Evolutionary conservation across 2,113 vertebrate genomes (phyloP), one percentile per base, ranked within the genome.

Genomic region (Strix aluco): DNA sequence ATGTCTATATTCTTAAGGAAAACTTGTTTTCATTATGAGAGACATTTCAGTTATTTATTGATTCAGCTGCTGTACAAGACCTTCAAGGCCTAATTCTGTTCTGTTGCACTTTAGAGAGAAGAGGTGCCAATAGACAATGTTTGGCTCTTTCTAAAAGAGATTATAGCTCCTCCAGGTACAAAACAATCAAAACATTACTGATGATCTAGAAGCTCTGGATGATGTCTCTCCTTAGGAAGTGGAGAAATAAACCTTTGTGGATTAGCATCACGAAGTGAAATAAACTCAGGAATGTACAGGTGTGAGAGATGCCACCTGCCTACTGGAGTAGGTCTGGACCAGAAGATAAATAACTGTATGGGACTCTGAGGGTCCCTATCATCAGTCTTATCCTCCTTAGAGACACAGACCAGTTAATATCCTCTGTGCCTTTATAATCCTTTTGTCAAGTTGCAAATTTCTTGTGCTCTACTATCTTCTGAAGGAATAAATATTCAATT

Each of bases 261-360:
- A n/a, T 74, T 3, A 58, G 8, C 4, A 4, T 11, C 34, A 13
- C 30, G 5, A 9, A 67, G 11, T 7, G 27, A 81, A 87, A 52
- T n/a, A 29, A 73, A 30, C 21, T 71, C 13, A 4, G 55, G 32
- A 21, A 46, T 0, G 0, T 6, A 3, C 18, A 29, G 52, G 9
- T 62, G 10, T 17, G 44, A 71, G 67, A 65, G 51, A 47, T 36
- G 78, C 2, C 11, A 51, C 58, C 30, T 54, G n/a, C 36, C n/a
- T 79, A 20, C 52, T 71, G 52, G 46, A 44, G 30, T 21, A 40
- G 16, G 14, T 57, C 16, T 63, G 69, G 34, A 61, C 12, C 44
- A 66, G 36, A 42, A 63, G 34, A 23, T 40, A 32, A 82, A 75
- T 18, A 34, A 29, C 14, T 1, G 1, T 1, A 1, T 8, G 15